These are phyloP conservation scores for Proterorhinus semilunaris DNA, from an alignment of 2,113 vertebrate genomes.

Conservation along the genomic window DNA sequence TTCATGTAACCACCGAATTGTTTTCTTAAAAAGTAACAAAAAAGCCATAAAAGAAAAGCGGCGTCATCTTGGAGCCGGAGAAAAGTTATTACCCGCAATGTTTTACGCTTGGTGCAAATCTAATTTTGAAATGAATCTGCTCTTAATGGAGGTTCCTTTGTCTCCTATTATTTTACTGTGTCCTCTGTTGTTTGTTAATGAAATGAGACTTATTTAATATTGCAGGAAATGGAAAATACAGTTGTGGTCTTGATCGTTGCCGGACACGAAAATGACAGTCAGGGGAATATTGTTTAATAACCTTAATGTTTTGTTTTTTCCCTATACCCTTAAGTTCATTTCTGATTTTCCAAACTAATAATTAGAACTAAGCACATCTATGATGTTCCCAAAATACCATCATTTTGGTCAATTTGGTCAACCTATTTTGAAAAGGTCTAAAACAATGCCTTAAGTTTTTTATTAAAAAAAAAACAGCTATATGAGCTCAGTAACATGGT, in stretches of 20 bases:
- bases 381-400: too few relatives aligned
- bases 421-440: too few relatives aligned
- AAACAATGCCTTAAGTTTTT: too few relatives aligned
- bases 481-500: too few relatives aligned
- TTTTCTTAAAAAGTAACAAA: constrained; percentile 12
- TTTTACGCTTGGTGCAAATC: constrained; percentile 22
- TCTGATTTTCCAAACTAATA: too few relatives aligned
- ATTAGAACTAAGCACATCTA: too few relatives aligned
- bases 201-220: constrained; percentile 12
- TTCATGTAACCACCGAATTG: constrained; percentile 1
- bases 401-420: too few relatives aligned
- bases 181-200: constrained; percentile 17
- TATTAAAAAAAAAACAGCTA: too few relatives aligned
- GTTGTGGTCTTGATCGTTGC: constrained; percentile 24
- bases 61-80: background rate
- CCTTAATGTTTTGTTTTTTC: constrained; percentile 58
- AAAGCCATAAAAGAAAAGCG: constrained; percentile 2
- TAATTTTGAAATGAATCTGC: constrained; percentile 28
- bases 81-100: constrained; percentile 1
- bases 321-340: background rate
- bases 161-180: constrained; percentile 6
- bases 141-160: constrained; percentile 18
- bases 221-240: constrained; percentile 15
- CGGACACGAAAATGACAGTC: constrained; percentile 37
- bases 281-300: constrained; percentile 37